A percentile compares a stretch with the other conserved stretches of the same genome.
Evolutionary conservation across 2,113 vertebrate genomes (phyloP).

Genomic region (Phoxinus phoxinus): DNA sequence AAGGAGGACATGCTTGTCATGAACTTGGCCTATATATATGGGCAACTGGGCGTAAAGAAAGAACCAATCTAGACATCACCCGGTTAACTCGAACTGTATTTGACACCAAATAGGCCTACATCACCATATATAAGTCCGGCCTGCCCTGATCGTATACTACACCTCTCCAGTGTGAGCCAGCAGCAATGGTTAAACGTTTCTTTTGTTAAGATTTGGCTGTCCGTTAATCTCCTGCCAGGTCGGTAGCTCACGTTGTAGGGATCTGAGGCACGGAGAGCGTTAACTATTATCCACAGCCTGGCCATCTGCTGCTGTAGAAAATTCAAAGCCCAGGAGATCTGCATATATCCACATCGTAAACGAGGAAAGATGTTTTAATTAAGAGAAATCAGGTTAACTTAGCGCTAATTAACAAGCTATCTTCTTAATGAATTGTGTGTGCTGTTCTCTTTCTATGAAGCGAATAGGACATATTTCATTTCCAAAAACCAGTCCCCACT

Average conservation of each 20-base stretch:
- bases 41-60: background rate
- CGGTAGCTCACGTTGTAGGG: slow-evolving; percentile 85
- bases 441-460: slow-evolving; percentile 88
- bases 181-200: slow-evolving; percentile 81
- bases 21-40: slow-evolving; percentile 1
- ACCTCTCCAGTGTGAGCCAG: slow-evolving; percentile 50
- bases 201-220: slow-evolving; percentile 80
- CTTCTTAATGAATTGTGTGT: slow-evolving; percentile 91
- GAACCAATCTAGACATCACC: slow-evolving; percentile 9
- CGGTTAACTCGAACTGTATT: background rate
- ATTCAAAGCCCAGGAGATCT: slow-evolving; percentile 93
- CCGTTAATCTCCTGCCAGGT: slow-evolving; percentile 90
- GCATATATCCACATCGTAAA: slow-evolving; percentile 94
- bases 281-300: slow-evolving; percentile 93
- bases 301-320: slow-evolving; percentile 96
- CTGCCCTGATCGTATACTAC: background rate
- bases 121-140: background rate
- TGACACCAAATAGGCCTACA: slow-evolving; percentile 6
- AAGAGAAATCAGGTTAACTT: slow-evolving; percentile 93
- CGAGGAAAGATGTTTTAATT: slow-evolving; percentile 94
- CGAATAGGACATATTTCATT: slow-evolving; percentile 84
- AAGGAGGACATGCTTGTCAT: background rate
- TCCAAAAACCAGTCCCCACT: slow-evolving; percentile 82
- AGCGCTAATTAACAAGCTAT: slow-evolving; percentile 90
- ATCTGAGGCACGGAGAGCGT: slow-evolving; percentile 86